Evolutionary conservation across 2,797 vertebrate genomes (phyloP).

Genomic region (Ctenosaura bakeri): DNA sequence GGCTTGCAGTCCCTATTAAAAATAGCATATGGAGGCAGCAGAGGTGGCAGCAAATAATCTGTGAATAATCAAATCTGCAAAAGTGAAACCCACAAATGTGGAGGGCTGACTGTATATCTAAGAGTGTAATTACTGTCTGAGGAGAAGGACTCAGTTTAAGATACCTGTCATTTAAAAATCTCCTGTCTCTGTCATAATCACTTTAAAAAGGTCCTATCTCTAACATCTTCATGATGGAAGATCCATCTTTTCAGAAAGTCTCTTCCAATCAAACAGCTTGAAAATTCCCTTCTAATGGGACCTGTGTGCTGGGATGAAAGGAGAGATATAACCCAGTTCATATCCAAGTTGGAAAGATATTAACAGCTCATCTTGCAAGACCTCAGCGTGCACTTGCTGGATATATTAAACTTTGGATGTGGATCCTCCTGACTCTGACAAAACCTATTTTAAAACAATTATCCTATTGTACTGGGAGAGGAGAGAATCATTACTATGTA

Average conservation of each 20-base stretch:
- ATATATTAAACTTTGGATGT: neutral
- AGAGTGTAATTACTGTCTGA: neutral
- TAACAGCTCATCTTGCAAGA: neutral
- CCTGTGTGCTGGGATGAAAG: neutral
- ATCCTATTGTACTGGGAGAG: no score
- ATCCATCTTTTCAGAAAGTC: neutral
- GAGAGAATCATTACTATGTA: no score
- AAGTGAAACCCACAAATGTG: no score
- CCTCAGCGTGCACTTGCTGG: neutral
- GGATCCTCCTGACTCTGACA: neutral
- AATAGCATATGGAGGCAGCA: no score
- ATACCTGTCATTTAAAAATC: neutral
- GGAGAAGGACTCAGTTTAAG: neutral
- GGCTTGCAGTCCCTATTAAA: no score
- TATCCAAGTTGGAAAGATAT: neutral
- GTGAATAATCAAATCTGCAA: no score
- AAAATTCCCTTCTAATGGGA: neutral
- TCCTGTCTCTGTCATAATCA: neutral
- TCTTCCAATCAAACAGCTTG: neutral
- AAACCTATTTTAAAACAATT: no score
- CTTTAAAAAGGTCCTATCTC: no score
- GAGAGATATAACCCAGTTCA: neutral
- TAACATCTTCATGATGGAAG: neutral
- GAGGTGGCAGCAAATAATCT: no score
- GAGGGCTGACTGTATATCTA: neutral